Base-by-base conservation (phyloP, 2,797 vertebrate genomes). In the Okamejei kenojei region DNA sequence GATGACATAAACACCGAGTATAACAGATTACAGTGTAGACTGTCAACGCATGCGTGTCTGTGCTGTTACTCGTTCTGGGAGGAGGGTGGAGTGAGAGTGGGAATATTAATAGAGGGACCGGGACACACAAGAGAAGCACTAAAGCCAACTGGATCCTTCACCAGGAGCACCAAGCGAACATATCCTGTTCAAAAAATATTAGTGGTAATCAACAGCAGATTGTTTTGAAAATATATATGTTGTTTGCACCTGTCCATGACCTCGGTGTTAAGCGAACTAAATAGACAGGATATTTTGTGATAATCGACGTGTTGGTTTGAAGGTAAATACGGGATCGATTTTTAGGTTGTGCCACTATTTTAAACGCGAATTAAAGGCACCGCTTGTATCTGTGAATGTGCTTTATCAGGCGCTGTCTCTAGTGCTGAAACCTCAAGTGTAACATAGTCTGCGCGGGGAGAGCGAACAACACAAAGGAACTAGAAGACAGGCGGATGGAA, bases 361-460 rank as follows among this genome's bases (percentile, higher is more conserved):
- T 1, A 29, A 17, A 32, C 1, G 11, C 5, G 82, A 63, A 32
- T 63, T 86, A 29, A 61, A 78, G 58, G 26, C 11, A 61, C 58
- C 58, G 15, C 5, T 63, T 38, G 58, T 65, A 17, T 1, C 58
- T 7, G 4, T 63, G 58, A 32, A 65, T n/a, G n/a, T 9, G 17
- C 61, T 7, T 21, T 32, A 21, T 63, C 19, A 32, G 84, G n/a
- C 84, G 61, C 84, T 88, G 90, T 92, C 68, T 76, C 1, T 29
- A 26, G 90, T 92, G 90, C 90, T 92, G 90, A 92, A 92, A 74
- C 54, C 71, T 38, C n/a, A 45, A 91, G 90, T 73, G 90, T 19
- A 86, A 63, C 54, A 19, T 15, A 21, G 7, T 71, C 21, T 19
- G 7, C 68, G 26, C 54, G 90, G 10, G 90, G 10, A 45, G 35